Evolutionary conservation across 2,888 invertebrate species (phyloP), one percentile per base, ranked within the genome.

Genomic region (Elysia crispata): DNA sequence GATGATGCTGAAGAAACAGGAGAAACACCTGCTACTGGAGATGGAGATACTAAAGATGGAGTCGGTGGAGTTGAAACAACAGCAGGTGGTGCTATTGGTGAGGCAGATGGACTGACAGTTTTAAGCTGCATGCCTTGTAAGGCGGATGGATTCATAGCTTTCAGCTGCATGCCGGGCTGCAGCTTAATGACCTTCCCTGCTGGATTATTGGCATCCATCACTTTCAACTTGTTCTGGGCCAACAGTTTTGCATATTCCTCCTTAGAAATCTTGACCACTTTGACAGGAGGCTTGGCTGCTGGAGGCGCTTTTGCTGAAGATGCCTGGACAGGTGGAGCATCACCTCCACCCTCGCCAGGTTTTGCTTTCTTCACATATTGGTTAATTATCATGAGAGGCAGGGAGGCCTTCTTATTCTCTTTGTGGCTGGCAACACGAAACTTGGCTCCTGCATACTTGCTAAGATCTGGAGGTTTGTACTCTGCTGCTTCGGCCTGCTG

Each of bases 221-320:
- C 75, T 11, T 76, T 81, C 15, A 83, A 75, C 54, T 81, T 83
- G 31, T 83, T 83, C 75, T 83, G 75, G 11, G 81, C 81, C 30
- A 83, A 41, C 25, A 83, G 81, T n/a, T 81, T 79, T 23, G 69
- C 69, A 67, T 81, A 83, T 49, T 83, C 83, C 49, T 79, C 83
- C 20, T 67, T n/a, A 33, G 83, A 83, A 31, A 83, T 83, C 57
- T 77, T 80, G 28, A 83, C 80, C 20, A 83, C 78, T 25, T 76
- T 80, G 13, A 80, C 80, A 18, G 78, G 78, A 6, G 82, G 82
- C 41, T 66, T 77, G 5, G 33, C 66, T 1, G 30, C n/a, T 3
- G 78, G 73, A n/a, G 76, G 50, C n/a, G 75, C 49, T 49, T 25
- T 28, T 23, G 73, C 50, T 18, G 72, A 28, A 5, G 64, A 11